Evolutionary conservation across 1,140 invertebrate species (phyloP).

Genomic region (Drosophila sp.): DNA sequence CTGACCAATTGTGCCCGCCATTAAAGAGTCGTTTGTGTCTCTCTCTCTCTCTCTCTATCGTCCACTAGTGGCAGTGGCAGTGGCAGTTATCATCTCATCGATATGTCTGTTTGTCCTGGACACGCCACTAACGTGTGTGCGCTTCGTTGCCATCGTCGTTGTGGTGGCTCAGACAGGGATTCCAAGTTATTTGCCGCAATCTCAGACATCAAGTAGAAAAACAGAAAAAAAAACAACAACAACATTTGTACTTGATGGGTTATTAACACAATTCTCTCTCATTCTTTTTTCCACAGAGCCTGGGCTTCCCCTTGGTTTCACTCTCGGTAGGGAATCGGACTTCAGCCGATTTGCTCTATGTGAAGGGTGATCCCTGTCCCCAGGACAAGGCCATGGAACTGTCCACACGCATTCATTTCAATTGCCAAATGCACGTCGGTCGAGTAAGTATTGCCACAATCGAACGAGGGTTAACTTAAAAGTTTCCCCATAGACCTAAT

Average conservation of each 20-base stretch:
- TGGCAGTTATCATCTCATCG: constrained; percentile 54
- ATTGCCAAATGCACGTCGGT: constrained; percentile 80
- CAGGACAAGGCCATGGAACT: constrained; percentile 76
- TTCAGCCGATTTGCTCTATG: constrained; percentile 80
- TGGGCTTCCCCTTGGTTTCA: constrained; percentile 83
- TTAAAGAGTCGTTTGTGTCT: constrained; percentile 63
- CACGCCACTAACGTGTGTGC: constrained; percentile 52
- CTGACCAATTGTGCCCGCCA: constrained; percentile 45
- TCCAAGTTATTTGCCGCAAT: constrained; percentile 75
- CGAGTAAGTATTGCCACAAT: constrained; percentile 74
- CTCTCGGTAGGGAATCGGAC: constrained; percentile 72
- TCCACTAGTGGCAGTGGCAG: constrained; percentile 2
- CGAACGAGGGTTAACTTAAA: no score
- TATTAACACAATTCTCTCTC: constrained; percentile 30
- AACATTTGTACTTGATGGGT: constrained; percentile 44
- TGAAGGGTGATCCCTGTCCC: constrained; percentile 82
- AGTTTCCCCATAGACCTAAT: no score
- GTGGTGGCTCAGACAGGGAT: constrained; percentile 53
- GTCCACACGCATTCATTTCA: constrained; percentile 83
- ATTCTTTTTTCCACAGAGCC: constrained; percentile 78
- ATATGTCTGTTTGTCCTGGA: constrained; percentile 42
- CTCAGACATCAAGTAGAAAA: constrained; percentile 59
- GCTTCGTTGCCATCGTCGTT: background rate
- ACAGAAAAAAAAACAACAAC: background rate
- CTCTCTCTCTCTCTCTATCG: background rate